phyloP scores from a whole-genome alignment of 2,888 invertebrate species.

The Cordilura impudica region DNA sequence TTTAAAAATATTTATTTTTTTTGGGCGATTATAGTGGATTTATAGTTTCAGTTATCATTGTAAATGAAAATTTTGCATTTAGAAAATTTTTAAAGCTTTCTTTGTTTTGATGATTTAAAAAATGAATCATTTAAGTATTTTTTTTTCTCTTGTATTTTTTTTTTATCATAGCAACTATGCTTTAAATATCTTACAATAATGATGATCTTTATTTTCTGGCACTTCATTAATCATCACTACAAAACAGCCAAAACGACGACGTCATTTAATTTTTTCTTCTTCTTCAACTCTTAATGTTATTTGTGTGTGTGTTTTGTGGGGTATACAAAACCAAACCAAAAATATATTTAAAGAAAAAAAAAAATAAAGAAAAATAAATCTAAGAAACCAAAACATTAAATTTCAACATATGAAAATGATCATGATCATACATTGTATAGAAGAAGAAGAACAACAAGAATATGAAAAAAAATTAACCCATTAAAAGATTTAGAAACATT shows the following conservation, averaged over 20 bases:
- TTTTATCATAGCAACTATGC: constrained; percentile 49
- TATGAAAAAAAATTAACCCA: constrained; percentile 60
- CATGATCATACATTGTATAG: constrained; percentile 56
- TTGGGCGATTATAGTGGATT: no score
- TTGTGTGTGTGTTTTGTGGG: constrained; percentile 44
- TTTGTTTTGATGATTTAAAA: constrained; percentile 5
- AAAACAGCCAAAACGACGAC: constrained; percentile 67
- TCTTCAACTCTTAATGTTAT: constrained; percentile 37
- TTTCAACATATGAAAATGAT: constrained; percentile 61
- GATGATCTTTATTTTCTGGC: constrained; percentile 70
- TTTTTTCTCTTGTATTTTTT: neutral
- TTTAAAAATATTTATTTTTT: no score
- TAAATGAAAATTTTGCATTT: neutral
- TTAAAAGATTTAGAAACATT: constrained; percentile 46
- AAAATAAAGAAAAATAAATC: constrained; percentile 7
- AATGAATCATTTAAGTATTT: constrained; percentile 50
- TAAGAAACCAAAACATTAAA: constrained; percentile 51
- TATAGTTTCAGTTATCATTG: neutral
- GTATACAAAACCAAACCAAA: constrained; percentile 2
- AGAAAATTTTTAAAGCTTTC: neutral
- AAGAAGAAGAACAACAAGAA: constrained; percentile 31
- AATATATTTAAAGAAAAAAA: constrained; percentile 1
- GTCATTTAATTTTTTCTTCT: constrained; percentile 57
- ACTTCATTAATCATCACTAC: constrained; percentile 78
- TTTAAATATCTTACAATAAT: constrained; percentile 62